A percentile compares a stretch with the other conserved stretches of the same genome.
Conservation (phyloP, 2,797 vertebrate genomes). For the Acanthurus leucopareius region DNA sequence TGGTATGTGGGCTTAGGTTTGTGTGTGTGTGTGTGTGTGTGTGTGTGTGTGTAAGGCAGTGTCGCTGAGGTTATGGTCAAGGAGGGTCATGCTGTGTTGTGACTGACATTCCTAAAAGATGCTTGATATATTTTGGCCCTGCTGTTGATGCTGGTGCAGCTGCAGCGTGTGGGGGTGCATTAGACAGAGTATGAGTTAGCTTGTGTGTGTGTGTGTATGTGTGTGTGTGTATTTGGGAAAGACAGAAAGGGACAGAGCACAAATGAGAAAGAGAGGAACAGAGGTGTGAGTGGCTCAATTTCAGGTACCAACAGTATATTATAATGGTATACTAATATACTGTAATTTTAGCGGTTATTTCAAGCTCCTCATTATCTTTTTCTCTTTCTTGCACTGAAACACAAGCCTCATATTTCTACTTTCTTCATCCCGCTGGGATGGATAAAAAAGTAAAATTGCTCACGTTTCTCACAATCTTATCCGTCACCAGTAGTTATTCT, state of each 20-base stretch:
- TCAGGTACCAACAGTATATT: constrained; percentile 46
- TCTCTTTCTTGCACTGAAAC: constrained; percentile 50
- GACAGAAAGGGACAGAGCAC: background rate
- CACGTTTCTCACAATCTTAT: constrained; percentile 50
- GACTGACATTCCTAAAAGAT: constrained; percentile 68
- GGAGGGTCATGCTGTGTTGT: constrained; percentile 66
- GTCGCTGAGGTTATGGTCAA: constrained; percentile 59
- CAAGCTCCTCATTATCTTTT: constrained; percentile 47
- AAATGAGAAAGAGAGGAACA: background rate
- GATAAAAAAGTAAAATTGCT: constrained; percentile 58
- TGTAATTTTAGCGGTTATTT: constrained; percentile 55
- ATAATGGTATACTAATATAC: constrained; percentile 47
- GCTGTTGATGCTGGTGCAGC: constrained; percentile 33
- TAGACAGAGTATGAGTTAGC: background rate
- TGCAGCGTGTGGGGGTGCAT: constrained; percentile 22
- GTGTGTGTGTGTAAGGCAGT: constrained; percentile 11
- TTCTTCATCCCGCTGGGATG: constrained; percentile 31
- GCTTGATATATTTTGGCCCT: constrained; percentile 41
- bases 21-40: constrained; percentile 39
- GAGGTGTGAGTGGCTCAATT: constrained; percentile 30
- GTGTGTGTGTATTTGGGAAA: background rate
- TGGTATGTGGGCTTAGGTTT: constrained; percentile 56
- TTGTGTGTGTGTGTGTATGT: background rate
- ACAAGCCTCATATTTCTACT: constrained; percentile 50
- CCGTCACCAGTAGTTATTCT: constrained; percentile 50